Conservation (phyloP, 2,113 vertebrate species). For the Coptodon rendalli region DNA sequence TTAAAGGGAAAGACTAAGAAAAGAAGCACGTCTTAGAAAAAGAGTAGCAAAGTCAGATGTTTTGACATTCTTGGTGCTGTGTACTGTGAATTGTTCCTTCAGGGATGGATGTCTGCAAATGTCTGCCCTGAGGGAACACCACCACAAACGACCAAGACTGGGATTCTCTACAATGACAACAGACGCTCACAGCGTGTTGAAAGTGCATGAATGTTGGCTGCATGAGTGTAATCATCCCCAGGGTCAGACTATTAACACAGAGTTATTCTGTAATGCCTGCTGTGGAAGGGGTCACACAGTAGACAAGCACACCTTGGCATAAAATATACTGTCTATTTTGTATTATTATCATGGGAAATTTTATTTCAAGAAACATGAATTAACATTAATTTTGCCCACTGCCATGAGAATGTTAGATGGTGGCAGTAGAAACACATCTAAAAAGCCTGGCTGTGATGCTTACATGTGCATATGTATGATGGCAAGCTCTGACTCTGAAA, state of each 20-base stretch:
- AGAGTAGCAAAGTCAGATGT: not conserved
- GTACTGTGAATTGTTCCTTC: not conserved
- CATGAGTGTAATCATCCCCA: not conserved
- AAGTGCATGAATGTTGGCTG: not conserved
- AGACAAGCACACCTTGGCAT: not conserved
- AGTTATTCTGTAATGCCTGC: rapidly evolving
- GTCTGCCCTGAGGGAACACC: not conserved
- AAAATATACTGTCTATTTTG: rapidly evolving
- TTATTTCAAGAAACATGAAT: not conserved
- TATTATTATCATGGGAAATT: not conserved
- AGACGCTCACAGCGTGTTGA: not conserved
- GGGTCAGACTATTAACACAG: not conserved
- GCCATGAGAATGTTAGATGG: not conserved
- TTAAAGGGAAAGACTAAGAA: not conserved
- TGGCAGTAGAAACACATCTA: not conserved
- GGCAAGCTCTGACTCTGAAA: not conserved
- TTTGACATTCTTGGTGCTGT: not conserved
- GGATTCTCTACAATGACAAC: not conserved
- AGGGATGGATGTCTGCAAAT: not conserved
- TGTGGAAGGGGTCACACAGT: not conserved
- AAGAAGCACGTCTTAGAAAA: not conserved
- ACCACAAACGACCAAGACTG: not conserved
- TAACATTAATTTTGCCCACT: not conserved
- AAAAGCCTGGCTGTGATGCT: not conserved
- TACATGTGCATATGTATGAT: not conserved